Evolutionary conservation across 2,113 vertebrate species (phyloP).

Genomic region (Daphoenositta chrysoptera): DNA sequence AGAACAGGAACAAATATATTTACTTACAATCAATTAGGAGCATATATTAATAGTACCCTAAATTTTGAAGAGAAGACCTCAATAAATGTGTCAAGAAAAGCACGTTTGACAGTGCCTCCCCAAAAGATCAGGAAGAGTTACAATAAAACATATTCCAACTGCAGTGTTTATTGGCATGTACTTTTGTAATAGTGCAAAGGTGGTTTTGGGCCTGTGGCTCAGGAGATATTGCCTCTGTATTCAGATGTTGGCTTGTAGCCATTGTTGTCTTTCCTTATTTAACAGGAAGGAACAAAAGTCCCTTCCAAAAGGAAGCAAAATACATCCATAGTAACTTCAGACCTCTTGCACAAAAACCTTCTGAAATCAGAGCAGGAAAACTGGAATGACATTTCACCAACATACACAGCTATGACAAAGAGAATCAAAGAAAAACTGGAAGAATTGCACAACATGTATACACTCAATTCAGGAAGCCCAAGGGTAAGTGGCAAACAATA

Average conservation of each 20-base stretch:
- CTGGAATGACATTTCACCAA: conserved; percentile 57
- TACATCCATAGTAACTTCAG: not conserved
- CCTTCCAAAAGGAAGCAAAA: not conserved
- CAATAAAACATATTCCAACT: not conserved
- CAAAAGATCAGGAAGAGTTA: not conserved
- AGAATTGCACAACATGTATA: conserved; percentile 67
- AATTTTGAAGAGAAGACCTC: not conserved
- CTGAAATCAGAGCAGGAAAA: conserved; percentile 65
- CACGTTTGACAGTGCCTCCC: not conserved
- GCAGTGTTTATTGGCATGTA: not conserved
- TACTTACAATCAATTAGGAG: not conserved
- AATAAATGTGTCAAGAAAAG: not conserved
- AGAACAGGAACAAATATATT: not conserved
- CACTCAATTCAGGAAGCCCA: conserved; percentile 36
- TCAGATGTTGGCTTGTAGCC: not conserved
- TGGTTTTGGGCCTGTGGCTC: not conserved
- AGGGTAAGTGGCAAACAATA: conserved; percentile 72
- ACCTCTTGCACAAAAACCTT: conserved; percentile 63
- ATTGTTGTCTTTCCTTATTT: not conserved
- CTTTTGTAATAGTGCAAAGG: not conserved
- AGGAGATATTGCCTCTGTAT: not conserved
- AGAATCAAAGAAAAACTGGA: conserved; percentile 77
- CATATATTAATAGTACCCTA: not conserved
- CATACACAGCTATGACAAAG: conserved; percentile 71
- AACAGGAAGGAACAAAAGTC: conserved; percentile 9